Evolutionary conservation across 1,140 invertebrate genomes (phyloP), one percentile per base, ranked within the genome.

Genomic region (Drosophila gunungcola): DNA sequence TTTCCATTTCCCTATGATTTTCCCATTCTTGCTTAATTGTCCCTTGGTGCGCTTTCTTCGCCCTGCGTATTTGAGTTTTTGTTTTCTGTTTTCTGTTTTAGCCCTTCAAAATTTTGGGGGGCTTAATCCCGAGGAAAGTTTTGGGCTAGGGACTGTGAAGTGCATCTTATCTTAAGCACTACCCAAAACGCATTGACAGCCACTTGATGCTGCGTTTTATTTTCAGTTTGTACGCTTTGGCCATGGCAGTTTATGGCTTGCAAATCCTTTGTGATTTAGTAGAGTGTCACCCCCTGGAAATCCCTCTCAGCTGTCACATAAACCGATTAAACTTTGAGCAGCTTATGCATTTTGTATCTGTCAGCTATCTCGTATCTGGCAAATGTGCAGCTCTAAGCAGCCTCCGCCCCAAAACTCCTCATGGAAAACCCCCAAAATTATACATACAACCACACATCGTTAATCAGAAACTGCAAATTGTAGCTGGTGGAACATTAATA

Each of bases 311-410:
- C 83, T 86, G 83, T 88, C 83, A 75, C 67, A 85, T 85, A 85
- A 85, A 86, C 79, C 83, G 83, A 83, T 88, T 88, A 86, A 86
- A 86, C 75, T 86, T 83, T 83, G 75, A 89, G 75, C 79, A 88
- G 84, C 83, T 86, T 89, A 83, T 83, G 83, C 75, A 82, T 82
- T 88, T 76, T 67, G 61, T 70, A 77, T 80, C 61, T 70, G 63
- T 79, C 54, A 65, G 73, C 65, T 77, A 85, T 85, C 82, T 72
- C 56, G 80, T 88, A 88, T 85, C 82, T 74, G 55, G 45, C 70
- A 73, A 86, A 86, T 88, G 63, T 85, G 81, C 81, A 69, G 78
- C 73, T 41, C 73, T 81, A 81, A 81, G 78, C 82, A 75, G 72
- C 45, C 36, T 7, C 38, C 52, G 13, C 57, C 45, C 34, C 16